phyloP scores from a whole-genome alignment of 2,113 vertebrate genomes.

The Anhinga rufa region DNA sequence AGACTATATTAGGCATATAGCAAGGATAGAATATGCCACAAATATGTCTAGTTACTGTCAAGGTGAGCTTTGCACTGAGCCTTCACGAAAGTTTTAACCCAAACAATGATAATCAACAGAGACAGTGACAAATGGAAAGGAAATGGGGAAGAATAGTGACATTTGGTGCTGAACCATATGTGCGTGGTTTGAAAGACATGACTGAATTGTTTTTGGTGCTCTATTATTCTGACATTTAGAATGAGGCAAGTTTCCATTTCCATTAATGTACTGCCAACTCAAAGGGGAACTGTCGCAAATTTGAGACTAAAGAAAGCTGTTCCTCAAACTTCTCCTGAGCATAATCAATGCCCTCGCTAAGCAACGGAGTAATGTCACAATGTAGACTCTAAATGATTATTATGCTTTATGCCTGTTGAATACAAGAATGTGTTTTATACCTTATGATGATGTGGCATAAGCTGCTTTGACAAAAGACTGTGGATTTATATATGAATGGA shows the following conservation, averaged over 20 bases:
- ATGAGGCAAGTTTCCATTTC: slow-evolving; percentile 85
- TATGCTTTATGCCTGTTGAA: not conserved
- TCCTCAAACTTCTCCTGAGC: slow-evolving; percentile 76
- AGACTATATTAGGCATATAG: not conserved
- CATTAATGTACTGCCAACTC: slow-evolving; percentile 84
- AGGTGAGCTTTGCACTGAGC: slow-evolving; percentile 27
- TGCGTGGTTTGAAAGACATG: slow-evolving; percentile 86
- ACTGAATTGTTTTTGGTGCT: slow-evolving; percentile 85
- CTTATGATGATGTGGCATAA: not conserved
- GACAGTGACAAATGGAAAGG: slow-evolving; percentile 65
- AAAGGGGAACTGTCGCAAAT: slow-evolving; percentile 81
- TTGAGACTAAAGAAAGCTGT: slow-evolving; percentile 85
- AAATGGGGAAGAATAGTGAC: slow-evolving; percentile 76
- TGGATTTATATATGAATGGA: not conserved
- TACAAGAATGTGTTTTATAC: not conserved
- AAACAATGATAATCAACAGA: slow-evolving; percentile 65
- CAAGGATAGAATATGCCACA: not conserved
- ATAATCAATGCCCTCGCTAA: slow-evolving; percentile 72
- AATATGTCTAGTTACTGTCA: not conserved
- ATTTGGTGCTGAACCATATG: slow-evolving; percentile 84
- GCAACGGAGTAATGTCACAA: slow-evolving; percentile 33
- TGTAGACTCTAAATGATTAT: not conserved
- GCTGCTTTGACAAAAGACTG: not conserved
- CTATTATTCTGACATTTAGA: slow-evolving; percentile 87
- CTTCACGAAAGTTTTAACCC: slow-evolving; percentile 61